Evolutionary conservation across 2,888 invertebrate genomes (phyloP), one percentile per base, ranked within the genome.

Genomic region (Corbicula japonica): DNA sequence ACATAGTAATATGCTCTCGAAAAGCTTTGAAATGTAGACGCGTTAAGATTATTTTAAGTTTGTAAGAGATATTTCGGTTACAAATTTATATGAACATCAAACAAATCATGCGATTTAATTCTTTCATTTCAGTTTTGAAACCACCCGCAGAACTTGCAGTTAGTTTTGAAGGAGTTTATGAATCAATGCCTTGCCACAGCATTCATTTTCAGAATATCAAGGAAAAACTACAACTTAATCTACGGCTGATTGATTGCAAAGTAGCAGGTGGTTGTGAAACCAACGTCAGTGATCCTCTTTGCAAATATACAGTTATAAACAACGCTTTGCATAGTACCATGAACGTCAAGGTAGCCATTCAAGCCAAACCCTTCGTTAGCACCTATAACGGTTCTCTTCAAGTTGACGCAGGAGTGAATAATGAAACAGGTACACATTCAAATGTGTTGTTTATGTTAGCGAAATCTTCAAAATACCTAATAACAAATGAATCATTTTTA

Each of bases 381-480:
- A 28, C 23, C 26, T 48, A 10, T 8, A 34, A 26, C 8, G 52
- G n/a, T 12, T 28, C 38, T 38, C 44, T 68, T 6, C 28, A 68
- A 30, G 32, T 68, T 12, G 56, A 35, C 4, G 54, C 26, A 18
- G 23, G 26, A 8, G 21, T 68, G 28, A 30, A 68, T 23, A 68
- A 68, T 68, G 41, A 38, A 12, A 30, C 54, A 6, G 54, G 66
- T 63, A 48, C n/a, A n/a, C n/a, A n/a, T n/a, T n/a, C n/a, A n/a
- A n/a, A n/a, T n/a, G n/a, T n/a, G n/a, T n/a, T n/a, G n/a, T n/a
- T n/a, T n/a, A n/a, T n/a, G n/a, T n/a, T n/a, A n/a, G n/a, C n/a
- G n/a, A n/a, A n/a, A n/a, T n/a, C n/a, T n/a, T n/a, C n/a, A n/a
- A n/a, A n/a, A n/a, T n/a, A n/a, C n/a, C n/a, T n/a, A n/a, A n/a